Percentiles rank a stretch among this genome's conserved stretches.
These are phyloP conservation scores for Chloropsis hardwickii DNA, from an alignment of 2,113 vertebrate species.

Conservation along the genomic window DNA sequence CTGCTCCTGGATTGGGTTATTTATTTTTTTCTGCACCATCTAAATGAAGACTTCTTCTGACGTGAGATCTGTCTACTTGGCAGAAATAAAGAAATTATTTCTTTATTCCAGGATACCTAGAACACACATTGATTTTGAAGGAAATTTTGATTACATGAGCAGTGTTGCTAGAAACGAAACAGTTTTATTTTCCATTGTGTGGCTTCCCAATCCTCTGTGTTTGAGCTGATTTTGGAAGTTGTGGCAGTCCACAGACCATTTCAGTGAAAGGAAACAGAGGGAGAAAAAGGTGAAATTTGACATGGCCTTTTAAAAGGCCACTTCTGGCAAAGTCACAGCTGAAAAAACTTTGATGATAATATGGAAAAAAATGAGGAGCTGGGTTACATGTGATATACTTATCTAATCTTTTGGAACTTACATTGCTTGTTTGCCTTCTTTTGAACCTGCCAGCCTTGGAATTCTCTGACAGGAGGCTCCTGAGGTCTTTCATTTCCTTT, in stretches of 20 bases:
- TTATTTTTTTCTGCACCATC: not conserved
- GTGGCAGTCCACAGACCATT: not conserved
- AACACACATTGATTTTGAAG: not conserved
- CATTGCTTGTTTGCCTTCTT: not conserved
- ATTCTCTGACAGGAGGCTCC: not conserved
- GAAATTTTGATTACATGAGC: not conserved
- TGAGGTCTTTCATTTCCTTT: not conserved
- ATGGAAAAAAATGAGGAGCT: not conserved
- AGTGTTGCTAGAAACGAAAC: not conserved
- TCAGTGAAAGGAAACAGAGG: not conserved
- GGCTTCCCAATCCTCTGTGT: not conserved
- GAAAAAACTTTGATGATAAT: not conserved
- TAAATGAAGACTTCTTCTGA: not conserved
- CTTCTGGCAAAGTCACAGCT: not conserved
- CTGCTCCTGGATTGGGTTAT: not conserved
- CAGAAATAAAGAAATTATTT: not conserved
- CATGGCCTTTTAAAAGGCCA: not conserved
- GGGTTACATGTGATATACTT: not conserved
- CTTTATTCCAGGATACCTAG: not conserved
- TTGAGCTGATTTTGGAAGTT: not conserved
- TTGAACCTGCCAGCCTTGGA: not conserved
- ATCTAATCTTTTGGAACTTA: not conserved
- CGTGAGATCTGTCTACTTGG: not conserved
- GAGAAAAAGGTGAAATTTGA: not conserved
- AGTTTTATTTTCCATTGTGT: not conserved